Evolutionary conservation across 2,113 vertebrate genomes (phyloP).

Genomic region (Prunella himalayana): DNA sequence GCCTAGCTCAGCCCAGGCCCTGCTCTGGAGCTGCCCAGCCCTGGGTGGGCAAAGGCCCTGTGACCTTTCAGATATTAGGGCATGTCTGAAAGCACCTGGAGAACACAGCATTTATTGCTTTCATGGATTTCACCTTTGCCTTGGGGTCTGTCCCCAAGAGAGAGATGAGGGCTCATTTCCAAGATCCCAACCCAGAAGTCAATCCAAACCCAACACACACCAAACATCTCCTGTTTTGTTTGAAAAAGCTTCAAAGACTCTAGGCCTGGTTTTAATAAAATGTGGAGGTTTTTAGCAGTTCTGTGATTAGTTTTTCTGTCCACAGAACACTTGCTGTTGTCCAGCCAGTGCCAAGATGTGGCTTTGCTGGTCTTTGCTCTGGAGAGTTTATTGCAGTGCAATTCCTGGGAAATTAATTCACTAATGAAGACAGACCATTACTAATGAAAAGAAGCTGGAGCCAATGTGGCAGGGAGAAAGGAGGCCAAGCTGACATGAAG

Average conservation of each 20-base stretch:
- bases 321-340: not conserved
- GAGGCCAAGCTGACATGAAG: constrained; percentile 37
- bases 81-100: not conserved
- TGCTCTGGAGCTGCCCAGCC: not conserved
- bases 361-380: not conserved
- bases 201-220: not conserved
- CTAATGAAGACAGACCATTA: not conserved
- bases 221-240: not conserved
- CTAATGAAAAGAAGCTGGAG: constrained; percentile 43
- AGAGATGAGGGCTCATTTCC: not conserved
- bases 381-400: not conserved
- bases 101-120: rapidly evolving
- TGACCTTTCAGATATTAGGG: not conserved
- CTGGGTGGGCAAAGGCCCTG: not conserved
- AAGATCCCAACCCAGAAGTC: not conserved
- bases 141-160: not conserved
- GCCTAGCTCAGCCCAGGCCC: not conserved
- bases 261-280: not conserved
- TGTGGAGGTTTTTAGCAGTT: not conserved
- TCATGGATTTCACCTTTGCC: not conserved
- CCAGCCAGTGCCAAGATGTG: not conserved
- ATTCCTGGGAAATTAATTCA: constrained; percentile 15
- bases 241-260: not conserved
- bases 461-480: not conserved
- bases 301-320: not conserved